Percentiles rank a stretch among this genome's conserved stretches.
Evolutionary conservation across 2,888 invertebrate genomes (phyloP).

Genomic region (Orthosia incerta): DNA sequence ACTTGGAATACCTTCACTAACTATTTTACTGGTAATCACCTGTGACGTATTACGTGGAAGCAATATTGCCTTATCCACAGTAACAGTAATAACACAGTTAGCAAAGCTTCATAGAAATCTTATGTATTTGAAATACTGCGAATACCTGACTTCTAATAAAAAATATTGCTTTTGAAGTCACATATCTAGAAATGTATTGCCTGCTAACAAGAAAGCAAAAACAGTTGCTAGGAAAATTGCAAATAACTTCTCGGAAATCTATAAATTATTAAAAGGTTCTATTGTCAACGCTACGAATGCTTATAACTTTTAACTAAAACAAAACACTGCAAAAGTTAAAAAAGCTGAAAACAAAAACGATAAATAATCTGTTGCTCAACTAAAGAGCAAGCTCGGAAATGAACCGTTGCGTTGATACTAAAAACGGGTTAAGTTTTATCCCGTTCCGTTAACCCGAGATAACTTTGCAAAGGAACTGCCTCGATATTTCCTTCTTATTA

Average conservation of each 20-base stretch:
- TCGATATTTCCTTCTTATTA: slow-evolving; percentile 58
- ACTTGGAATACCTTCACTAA: slow-evolving; percentile 10
- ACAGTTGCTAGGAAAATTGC: not conserved
- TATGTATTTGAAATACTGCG: slow-evolving; percentile 12
- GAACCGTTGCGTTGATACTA: slow-evolving; percentile 45
- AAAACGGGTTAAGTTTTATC: slow-evolving; percentile 27
- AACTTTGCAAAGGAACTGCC: slow-evolving; percentile 39
- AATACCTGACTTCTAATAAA: not conserved
- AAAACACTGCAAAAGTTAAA: not conserved
- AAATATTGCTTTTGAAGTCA: slow-evolving; percentile 6
- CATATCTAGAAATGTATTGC: too few species aligned
- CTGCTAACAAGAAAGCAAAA: not conserved
- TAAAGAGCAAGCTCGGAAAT: slow-evolving; percentile 18
- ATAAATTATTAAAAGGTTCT: not conserved
- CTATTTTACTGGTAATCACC: not conserved
- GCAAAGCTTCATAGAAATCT: slow-evolving; percentile 16
- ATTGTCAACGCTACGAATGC: not conserved
- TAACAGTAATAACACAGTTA: slow-evolving; percentile 11
- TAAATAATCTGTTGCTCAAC: slow-evolving; percentile 8
- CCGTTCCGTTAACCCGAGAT: slow-evolving; percentile 10
- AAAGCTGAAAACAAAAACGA: slow-evolving; percentile 3
- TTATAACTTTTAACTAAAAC: not conserved
- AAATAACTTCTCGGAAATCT: not conserved
- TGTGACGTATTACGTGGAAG: not conserved
- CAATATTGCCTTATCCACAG: not conserved